Percentiles rank a stretch among this genome's conserved stretches.
Conservation (phyloP, 2,113 vertebrate genomes). For the Elaphurus davidianus region DNA sequence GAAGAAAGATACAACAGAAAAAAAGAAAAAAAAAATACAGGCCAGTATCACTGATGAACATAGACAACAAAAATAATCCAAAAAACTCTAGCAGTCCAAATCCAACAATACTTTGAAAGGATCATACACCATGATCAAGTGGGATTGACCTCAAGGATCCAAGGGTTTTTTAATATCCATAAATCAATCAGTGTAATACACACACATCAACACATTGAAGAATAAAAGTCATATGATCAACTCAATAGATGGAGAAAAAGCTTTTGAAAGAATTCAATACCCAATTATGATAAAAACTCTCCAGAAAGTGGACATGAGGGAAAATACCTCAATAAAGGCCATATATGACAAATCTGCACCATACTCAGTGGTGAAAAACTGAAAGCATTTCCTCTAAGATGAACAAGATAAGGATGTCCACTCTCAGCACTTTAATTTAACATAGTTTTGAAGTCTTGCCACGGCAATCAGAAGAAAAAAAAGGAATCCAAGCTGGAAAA, state of each 20-base stretch:
- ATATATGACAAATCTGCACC: background rate
- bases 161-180: background rate
- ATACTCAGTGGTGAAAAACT: background rate
- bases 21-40: background rate
- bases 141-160: background rate
- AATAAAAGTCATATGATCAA: background rate
- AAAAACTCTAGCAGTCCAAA: background rate
- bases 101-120: background rate
- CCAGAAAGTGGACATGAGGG: background rate
- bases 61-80: background rate
- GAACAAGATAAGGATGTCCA: background rate
- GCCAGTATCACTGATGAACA: background rate
- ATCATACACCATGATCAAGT: background rate
- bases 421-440: background rate
- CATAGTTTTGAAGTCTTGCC: background rate
- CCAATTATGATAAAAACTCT: background rate
- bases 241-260: background rate
- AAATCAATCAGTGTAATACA: background rate
- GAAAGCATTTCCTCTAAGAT: background rate
- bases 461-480: background rate
- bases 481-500: background rate
- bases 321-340: background rate
- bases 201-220: background rate
- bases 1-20: background rate
- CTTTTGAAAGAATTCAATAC: background rate